phyloP scores from a whole-genome alignment of 2,797 vertebrate genomes.

The Enteromius fasciolatus region DNA sequence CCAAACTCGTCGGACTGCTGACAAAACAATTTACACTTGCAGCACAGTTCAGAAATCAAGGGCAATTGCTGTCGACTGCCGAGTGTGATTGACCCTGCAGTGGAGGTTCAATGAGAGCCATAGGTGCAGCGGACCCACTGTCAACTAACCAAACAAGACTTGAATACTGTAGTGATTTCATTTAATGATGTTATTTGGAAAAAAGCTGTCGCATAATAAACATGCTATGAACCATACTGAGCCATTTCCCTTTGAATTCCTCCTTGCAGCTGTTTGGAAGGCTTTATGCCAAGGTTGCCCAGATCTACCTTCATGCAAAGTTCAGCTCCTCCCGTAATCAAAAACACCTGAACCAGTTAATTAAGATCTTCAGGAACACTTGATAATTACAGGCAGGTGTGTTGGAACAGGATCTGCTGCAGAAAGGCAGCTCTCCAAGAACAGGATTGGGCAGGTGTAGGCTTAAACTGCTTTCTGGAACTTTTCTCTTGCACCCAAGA shows the following conservation, averaged over 20 bases:
- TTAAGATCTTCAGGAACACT: neutral
- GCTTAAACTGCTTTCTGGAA: neutral
- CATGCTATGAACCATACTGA: neutral
- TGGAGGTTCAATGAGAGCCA: conserved; percentile 32
- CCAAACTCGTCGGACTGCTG: neutral
- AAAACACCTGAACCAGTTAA: conserved; percentile 24
- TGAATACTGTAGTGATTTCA: neutral
- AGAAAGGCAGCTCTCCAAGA: neutral
- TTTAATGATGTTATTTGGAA: neutral
- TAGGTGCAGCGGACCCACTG: neutral
- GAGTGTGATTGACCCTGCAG: conserved; percentile 42
- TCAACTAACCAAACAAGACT: neutral
- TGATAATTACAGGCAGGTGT: conserved; percentile 22
- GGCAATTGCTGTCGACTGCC: conserved; percentile 7
- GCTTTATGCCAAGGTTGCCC: conserved; percentile 2
- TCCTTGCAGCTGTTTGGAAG: neutral
- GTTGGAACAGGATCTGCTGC: neutral
- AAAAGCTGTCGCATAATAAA: neutral
- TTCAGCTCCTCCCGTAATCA: neutral
- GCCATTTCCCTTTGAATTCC: neutral
- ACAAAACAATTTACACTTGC: conserved; percentile 20
- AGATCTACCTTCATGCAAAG: neutral
- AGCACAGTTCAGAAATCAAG: conserved; percentile 19
- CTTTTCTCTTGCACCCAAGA: neutral
- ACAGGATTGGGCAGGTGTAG: neutral